Evolutionary conservation across 2,888 invertebrate genomes (phyloP), one percentile per base, ranked within the genome.

Genomic region (Icerya purchasi): DNA sequence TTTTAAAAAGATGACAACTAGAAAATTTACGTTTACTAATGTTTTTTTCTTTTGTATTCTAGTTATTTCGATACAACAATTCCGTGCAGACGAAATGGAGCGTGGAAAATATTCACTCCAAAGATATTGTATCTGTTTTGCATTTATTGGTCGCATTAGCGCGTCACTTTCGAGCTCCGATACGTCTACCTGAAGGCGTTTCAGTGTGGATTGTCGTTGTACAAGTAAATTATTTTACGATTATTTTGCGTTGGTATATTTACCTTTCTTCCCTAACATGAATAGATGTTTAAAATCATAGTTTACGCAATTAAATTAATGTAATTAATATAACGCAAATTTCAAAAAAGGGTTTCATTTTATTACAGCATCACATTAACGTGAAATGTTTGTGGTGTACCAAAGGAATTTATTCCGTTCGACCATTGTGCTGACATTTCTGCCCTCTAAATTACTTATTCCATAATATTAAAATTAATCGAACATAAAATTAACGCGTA

Each of bases 161-260:
- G 2, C 80, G 96, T 55, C 88, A 93, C 72, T 98, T 92, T 72
- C 77, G 97, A 50, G 96, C 97, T 0, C 97, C 97, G 0, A 84
- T 98, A 54, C 83, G 96, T 65, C 78, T 98, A 59, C 97, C 97
- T 0, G 96, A 97, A 73, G 89, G 94, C 73, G 93, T 96, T n/a
- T 82, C 82, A 54, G 89, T 96, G 1, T 84, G 84, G 63, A 84
- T 97, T 2, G 85, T 93, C 2, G 86, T 94, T 23, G 94, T 96
- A 0, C 91, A 91, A 74, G 69, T 69, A 62, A 56, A 24, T 56
- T 56, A 14, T 22, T 49, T 59, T n/a, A 23, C 50, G 14, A 25
- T 19, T 56, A 20, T 54, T 23, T 49, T 53, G 52, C 5, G 21
- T 22, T 25, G 21, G 21, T 19, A n/a, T 25, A 53, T 2, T 23